phyloP scores from a whole-genome alignment of 2,888 invertebrate species.

The Drosophila mercatorum region DNA sequence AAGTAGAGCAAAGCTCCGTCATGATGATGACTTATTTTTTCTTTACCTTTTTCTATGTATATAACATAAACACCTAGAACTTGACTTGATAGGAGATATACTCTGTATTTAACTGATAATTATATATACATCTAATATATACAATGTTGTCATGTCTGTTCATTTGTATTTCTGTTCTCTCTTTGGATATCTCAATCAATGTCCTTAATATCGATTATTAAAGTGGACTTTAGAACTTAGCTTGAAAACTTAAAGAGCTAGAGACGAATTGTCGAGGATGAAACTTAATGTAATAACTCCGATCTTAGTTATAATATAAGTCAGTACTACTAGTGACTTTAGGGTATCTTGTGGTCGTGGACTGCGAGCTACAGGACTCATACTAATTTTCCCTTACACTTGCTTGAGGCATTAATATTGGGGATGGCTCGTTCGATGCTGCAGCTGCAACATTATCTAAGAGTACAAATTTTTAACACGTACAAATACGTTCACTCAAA shows the following conservation, averaged over 20 bases:
- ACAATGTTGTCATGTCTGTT: not conserved
- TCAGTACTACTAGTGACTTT: not conserved
- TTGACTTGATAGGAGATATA: not conserved
- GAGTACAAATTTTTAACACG: conserved; percentile 83
- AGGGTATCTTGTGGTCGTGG: not conserved
- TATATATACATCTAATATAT: not conserved
- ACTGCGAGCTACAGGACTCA: not conserved
- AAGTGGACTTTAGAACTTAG: no score
- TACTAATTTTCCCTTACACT: conserved; percentile 11
- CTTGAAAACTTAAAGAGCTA: no score
- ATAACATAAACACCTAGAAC: not conserved
- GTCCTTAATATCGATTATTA: no score
- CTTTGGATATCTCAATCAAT: no score
- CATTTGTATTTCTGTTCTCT: no score
- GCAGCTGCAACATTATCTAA: conserved; percentile 74
- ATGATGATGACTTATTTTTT: conserved; percentile 60
- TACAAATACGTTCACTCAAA: conserved; percentile 83
- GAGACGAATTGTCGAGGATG: no score
- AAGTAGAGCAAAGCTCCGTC: conserved; percentile 39
- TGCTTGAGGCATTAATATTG: conserved; percentile 40
- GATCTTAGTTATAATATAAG: no score
- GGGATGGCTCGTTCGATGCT: conserved; percentile 30
- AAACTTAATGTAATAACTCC: no score
- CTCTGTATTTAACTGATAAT: no score
- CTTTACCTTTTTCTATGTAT: conserved; percentile 5